These are phyloP conservation scores for Girardinichthys multiradiatus DNA, from an alignment of 2,113 vertebrate species.

Conservation along the genomic window DNA sequence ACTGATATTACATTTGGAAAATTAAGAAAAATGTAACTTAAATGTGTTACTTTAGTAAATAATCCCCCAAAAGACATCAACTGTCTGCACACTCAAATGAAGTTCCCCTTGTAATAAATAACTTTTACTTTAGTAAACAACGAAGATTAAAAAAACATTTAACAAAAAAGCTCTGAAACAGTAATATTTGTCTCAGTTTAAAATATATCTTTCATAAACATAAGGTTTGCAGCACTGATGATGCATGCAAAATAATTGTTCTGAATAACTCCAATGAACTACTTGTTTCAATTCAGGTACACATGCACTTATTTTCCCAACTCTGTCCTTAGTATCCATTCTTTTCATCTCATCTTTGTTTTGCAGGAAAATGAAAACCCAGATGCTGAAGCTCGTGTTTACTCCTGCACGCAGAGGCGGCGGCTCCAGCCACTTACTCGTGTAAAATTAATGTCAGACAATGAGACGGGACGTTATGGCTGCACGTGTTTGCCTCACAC, in stretches of 20 bases:
- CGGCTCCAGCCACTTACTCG: constrained; percentile 61
- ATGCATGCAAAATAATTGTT: background rate
- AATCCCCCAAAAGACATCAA: no score
- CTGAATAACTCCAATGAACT: constrained; percentile 32
- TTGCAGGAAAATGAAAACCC: constrained; percentile 31
- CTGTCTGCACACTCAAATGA: no score
- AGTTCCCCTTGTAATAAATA: no score
- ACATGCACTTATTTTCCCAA: constrained; percentile 26
- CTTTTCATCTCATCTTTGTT: constrained; percentile 53
- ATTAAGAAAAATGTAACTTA: no score
- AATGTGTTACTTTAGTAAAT: no score
- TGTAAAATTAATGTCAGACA: constrained; percentile 69
- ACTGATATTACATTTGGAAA: no score
- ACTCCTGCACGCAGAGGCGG: constrained; percentile 47
- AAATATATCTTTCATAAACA: background rate
- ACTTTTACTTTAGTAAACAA: no score
- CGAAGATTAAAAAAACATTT: no score
- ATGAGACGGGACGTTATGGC: constrained; percentile 60
- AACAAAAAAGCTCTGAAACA: no score
- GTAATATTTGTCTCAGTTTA: background rate
- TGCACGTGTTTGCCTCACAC: constrained; percentile 66
- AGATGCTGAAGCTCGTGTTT: constrained; percentile 53
- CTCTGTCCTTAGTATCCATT: constrained; percentile 39
- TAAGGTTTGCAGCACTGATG: background rate
- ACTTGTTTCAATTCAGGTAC: constrained; percentile 11